These are phyloP conservation scores for Chrysogorgia sp. DNA, from an alignment of 92 coral and sea anemone genomes.

Conservation along the genomic window DNA sequence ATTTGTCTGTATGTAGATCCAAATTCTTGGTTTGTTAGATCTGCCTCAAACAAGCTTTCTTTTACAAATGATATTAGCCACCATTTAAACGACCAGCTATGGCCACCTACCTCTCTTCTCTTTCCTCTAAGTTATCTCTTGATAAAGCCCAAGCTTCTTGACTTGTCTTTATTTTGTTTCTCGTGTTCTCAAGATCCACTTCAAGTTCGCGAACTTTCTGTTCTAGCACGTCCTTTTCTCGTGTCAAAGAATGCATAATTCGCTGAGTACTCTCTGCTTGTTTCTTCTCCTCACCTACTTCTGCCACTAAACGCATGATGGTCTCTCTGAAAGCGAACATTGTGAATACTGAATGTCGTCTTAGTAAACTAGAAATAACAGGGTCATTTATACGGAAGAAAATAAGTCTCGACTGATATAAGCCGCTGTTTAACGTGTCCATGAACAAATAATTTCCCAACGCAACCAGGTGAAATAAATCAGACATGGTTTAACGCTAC, in stretches of 20 bases:
- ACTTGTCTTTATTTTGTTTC: constrained; percentile 82
- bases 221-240: constrained; percentile 79
- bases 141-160: constrained; percentile 94
- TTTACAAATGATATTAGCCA: too few species aligned
- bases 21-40: not conserved
- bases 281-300: constrained; percentile 94
- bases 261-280: constrained; percentile 77
- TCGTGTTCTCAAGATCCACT: constrained; percentile 75
- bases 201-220: constrained; percentile 88
- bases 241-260: constrained; percentile 62
- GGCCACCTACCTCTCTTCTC: constrained; percentile 75
- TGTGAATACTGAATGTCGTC: too few species aligned
- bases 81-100: too few species aligned
- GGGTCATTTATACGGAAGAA: too few species aligned
- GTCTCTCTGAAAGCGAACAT: constrained; percentile 71
- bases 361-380: not conserved
- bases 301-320: constrained; percentile 94
- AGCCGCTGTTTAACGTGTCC: too few species aligned
- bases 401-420: too few species aligned
- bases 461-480: too few species aligned
- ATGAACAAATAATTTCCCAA: too few species aligned
- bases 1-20: not conserved
- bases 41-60: too few species aligned
- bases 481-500: too few species aligned
- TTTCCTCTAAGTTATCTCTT: constrained; percentile 75